These are phyloP conservation scores for Brachionus rotundiformis DNA, from an alignment of 1,140 invertebrate species.

Conservation along the genomic window DNA sequence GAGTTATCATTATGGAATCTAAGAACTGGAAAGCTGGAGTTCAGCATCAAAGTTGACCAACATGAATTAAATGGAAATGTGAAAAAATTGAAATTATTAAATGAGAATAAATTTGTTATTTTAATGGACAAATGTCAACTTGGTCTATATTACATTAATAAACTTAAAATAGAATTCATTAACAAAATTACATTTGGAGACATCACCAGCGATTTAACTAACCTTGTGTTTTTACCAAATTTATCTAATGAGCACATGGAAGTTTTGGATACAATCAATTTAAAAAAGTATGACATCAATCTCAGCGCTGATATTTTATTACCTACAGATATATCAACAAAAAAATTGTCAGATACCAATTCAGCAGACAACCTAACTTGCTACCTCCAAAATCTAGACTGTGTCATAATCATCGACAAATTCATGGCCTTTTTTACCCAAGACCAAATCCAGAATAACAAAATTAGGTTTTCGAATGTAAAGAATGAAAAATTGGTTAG, in stretches of 20 bases:
- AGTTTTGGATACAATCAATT: background rate
- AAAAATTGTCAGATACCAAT: background rate
- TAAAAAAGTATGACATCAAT: background rate
- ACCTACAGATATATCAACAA: background rate
- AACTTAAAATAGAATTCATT: background rate
- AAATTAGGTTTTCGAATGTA: background rate
- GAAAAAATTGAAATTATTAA: conserved; percentile 8
- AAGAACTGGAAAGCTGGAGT: background rate
- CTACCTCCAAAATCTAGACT: background rate
- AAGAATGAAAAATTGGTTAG: conserved; percentile 27
- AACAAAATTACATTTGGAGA: background rate
- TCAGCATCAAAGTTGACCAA: background rate
- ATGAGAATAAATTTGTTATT: background rate
- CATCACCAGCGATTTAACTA: background rate
- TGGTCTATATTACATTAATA: background rate
- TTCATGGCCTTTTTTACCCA: background rate
- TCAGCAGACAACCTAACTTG: background rate
- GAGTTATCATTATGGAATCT: background rate
- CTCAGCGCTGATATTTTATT: background rate
- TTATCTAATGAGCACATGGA: background rate
- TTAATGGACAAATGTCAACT: background rate
- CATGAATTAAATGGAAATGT: background rate
- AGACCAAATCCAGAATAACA: background rate
- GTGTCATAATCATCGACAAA: background rate
- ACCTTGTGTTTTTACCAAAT: background rate